Conservation (phyloP, 2,888 invertebrate genomes). For the Campoplex nolae region DNA sequence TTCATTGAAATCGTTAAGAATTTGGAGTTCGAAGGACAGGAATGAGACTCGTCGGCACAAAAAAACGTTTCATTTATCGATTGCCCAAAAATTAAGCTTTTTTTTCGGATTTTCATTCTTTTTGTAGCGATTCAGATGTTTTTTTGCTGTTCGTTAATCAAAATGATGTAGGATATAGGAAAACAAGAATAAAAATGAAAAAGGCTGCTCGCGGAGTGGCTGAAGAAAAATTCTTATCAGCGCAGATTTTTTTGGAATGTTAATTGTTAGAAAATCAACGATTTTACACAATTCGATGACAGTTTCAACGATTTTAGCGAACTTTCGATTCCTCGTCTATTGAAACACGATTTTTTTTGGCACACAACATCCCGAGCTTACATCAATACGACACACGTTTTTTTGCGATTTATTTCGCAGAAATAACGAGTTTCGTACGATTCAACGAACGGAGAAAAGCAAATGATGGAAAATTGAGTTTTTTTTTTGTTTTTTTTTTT, state of each 20-base stretch:
- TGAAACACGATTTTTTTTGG: not conserved
- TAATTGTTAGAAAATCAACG: not conserved
- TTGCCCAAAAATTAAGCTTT: not conserved
- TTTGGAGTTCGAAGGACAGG: not conserved
- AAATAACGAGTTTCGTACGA: not conserved
- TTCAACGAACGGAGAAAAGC: not conserved
- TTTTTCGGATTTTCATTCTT: not conserved
- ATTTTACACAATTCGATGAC: not conserved
- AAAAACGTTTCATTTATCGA: not conserved
- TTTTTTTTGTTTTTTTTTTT: not conserved
- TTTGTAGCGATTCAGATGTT: not conserved
- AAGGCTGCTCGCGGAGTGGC: not conserved
- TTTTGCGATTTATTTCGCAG: not conserved
- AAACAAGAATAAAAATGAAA: not conserved
- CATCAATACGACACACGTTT: conserved; percentile 24
- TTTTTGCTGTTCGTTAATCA: not conserved
- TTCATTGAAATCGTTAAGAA: not conserved
- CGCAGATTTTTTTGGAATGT: not conserved
- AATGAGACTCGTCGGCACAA: not conserved
- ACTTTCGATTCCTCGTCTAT: not conserved
- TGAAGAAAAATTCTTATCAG: not conserved
- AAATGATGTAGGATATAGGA: not conserved
- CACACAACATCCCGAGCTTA: conserved; percentile 12
- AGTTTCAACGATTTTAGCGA: not conserved
- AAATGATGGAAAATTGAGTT: not conserved